Percentiles rank a stretch among this genome's conserved stretches.
Evolutionary conservation across 2,797 vertebrate species (phyloP).

Genomic region (Remorina albescens): DNA sequence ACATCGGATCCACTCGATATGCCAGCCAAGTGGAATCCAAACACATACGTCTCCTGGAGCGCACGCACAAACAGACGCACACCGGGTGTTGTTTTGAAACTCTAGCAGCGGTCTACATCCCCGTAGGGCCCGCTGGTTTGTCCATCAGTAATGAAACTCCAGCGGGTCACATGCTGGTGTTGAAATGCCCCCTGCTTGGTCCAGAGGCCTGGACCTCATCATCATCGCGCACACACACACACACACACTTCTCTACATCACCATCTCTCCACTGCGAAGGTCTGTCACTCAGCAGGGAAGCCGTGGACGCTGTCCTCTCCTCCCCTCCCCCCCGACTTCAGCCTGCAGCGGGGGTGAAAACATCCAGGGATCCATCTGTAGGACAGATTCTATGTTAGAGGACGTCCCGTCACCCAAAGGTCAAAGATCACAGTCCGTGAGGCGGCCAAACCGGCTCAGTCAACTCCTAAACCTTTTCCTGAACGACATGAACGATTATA

Average conservation of each 20-base stretch:
- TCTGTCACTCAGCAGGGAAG: conserved; percentile 39
- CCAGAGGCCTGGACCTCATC: conserved; percentile 12
- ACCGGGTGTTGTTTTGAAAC: conserved; percentile 72
- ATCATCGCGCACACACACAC: conserved; percentile 21
- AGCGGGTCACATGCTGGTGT: conserved; percentile 63
- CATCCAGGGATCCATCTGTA: conserved; percentile 9
- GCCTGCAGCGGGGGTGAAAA: background rate
- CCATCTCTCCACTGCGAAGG: conserved; percentile 15
- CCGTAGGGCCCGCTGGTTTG: conserved; percentile 36
- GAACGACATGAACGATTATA: background rate
- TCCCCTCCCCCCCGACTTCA: too few species aligned
- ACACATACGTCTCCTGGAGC: background rate
- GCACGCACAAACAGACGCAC: conserved; percentile 19
- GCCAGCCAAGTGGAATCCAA: conserved; percentile 16
- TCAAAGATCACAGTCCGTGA: background rate
- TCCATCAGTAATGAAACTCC: conserved; percentile 63
- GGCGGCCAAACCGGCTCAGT: conserved; percentile 5
- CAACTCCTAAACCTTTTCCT: conserved; percentile 29
- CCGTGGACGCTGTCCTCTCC: background rate
- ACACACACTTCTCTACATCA: conserved; percentile 20
- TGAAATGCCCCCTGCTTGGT: conserved; percentile 61
- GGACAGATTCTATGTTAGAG: conserved; percentile 7
- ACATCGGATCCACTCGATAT: conserved; percentile 20
- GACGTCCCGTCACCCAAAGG: conserved; percentile 6
- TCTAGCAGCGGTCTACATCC: conserved; percentile 49